These are phyloP conservation scores for Drosophila atripex DNA, from an alignment of 2,888 invertebrate species.

Conservation along the genomic window DNA sequence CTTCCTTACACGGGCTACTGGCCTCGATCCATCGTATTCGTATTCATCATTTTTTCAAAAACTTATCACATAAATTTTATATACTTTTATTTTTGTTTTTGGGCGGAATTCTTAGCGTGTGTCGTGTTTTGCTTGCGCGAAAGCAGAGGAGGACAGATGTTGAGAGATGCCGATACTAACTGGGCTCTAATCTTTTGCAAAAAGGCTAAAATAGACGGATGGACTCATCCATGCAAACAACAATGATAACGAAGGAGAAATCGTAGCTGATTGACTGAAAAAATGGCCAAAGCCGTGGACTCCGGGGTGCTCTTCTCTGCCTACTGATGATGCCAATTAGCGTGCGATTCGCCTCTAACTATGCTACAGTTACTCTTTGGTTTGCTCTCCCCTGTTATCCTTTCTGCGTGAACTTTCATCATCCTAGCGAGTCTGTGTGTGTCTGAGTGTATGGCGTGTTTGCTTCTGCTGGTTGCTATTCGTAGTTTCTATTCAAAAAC, in stretches of 20 bases:
- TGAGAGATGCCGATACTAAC: slow-evolving; percentile 20
- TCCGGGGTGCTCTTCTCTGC: slow-evolving; percentile 21
- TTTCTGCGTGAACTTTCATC: slow-evolving; percentile 20
- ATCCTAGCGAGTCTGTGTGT: slow-evolving; percentile 12
- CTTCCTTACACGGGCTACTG: background rate
- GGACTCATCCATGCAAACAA: slow-evolving; percentile 22
- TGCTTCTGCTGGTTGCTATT: slow-evolving; percentile 60
- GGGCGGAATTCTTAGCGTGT: slow-evolving; percentile 79
- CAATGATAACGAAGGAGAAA: slow-evolving; percentile 23
- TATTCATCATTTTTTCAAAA: slow-evolving; percentile 61
- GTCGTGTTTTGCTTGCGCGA: slow-evolving; percentile 55
- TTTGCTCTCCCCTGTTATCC: slow-evolving; percentile 9
- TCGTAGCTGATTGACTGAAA: slow-evolving; percentile 27
- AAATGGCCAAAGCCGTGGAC: slow-evolving; percentile 9
- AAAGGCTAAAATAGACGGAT: slow-evolving; percentile 72
- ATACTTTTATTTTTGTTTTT: slow-evolving; percentile 52
- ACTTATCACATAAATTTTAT: slow-evolving; percentile 82
- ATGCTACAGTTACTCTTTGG: slow-evolving; percentile 43
- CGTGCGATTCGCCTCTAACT: slow-evolving; percentile 54
- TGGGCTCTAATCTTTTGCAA: slow-evolving; percentile 46
- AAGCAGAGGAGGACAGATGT: slow-evolving; percentile 55
- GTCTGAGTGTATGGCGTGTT: slow-evolving; percentile 23
- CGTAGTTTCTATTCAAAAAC: slow-evolving; percentile 74
- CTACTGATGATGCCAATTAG: slow-evolving; percentile 44
- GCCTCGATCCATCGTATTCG: slow-evolving; percentile 24